Evolutionary conservation across 1,140 invertebrate species (phyloP).

Genomic region (Drosophila paulistorum): DNA sequence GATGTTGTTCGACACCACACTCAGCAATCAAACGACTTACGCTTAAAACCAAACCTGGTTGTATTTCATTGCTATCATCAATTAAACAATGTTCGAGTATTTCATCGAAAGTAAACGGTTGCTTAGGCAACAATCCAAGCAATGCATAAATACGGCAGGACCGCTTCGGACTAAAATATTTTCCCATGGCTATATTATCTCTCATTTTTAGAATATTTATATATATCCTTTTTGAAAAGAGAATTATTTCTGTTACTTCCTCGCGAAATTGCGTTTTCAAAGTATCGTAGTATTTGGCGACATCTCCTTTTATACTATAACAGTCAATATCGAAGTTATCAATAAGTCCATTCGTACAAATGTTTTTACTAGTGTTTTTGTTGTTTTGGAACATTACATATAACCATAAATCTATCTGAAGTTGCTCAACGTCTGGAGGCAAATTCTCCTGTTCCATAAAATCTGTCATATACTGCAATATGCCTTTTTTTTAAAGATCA

Average conservation of each 20-base stretch:
- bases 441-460: background rate
- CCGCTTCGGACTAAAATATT: constrained; percentile 27
- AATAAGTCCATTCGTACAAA: background rate
- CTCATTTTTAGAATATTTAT: constrained; percentile 29
- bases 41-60: constrained; percentile 45
- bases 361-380: background rate
- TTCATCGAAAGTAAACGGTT: background rate
- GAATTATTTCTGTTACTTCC: constrained; percentile 13
- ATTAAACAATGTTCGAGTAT: constrained; percentile 15
- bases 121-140: constrained; percentile 21
- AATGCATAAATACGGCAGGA: constrained; percentile 22
- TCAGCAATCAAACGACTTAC: constrained; percentile 26
- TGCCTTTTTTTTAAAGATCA: constrained; percentile 14
- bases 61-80: constrained; percentile 12
- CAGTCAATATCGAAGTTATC: constrained; percentile 45
- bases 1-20: background rate
- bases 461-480: constrained; percentile 33
- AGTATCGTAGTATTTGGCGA: constrained; percentile 5
- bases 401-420: constrained; percentile 47
- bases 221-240: constrained; percentile 18
- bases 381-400: constrained; percentile 33
- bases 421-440: constrained; percentile 10
- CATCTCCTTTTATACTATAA: constrained; percentile 45
- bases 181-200: background rate
- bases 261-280: background rate